Evolutionary conservation across 2,797 vertebrate genomes (phyloP).

Genomic region (Trachops cirrhosus): DNA sequence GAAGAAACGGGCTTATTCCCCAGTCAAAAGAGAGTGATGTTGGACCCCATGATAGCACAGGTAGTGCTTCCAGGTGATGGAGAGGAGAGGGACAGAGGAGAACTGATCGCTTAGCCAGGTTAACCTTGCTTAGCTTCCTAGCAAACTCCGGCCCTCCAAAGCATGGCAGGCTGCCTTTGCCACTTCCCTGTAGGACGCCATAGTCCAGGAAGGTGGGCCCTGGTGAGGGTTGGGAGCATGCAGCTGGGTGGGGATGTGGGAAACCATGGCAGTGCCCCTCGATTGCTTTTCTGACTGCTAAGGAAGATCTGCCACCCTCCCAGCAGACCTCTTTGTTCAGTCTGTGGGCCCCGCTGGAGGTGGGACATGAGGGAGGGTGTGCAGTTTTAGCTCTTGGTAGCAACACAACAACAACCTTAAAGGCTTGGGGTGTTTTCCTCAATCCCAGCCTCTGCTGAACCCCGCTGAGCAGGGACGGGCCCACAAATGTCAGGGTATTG

Average conservation of each 20-base stretch:
- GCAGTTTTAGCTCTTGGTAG: background rate
- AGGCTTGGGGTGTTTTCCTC: background rate
- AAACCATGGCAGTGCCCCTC: background rate
- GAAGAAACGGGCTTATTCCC: constrained; percentile 86
- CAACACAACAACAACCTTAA: background rate
- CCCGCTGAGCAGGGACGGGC: background rate
- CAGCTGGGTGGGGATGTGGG: background rate
- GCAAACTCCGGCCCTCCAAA: accelerated
- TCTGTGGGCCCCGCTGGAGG: background rate
- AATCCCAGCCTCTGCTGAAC: background rate
- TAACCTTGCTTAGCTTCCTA: background rate
- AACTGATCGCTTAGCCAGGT: background rate
- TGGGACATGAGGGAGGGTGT: background rate
- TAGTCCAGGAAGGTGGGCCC: background rate
- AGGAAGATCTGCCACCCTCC: background rate
- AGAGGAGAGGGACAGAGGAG: background rate
- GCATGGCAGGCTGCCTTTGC: background rate
- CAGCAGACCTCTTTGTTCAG: background rate
- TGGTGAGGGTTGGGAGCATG: background rate
- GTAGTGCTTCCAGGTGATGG: constrained; percentile 72
- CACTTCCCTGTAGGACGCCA: background rate
- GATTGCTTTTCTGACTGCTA: background rate
- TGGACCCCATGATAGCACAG: constrained; percentile 86
- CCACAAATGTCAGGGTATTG: background rate
- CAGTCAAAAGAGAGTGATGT: constrained; percentile 84